Conservation (phyloP, 30 jellyfish, hydroid and myxozoan species). For the Cassiopea andromeda region DNA sequence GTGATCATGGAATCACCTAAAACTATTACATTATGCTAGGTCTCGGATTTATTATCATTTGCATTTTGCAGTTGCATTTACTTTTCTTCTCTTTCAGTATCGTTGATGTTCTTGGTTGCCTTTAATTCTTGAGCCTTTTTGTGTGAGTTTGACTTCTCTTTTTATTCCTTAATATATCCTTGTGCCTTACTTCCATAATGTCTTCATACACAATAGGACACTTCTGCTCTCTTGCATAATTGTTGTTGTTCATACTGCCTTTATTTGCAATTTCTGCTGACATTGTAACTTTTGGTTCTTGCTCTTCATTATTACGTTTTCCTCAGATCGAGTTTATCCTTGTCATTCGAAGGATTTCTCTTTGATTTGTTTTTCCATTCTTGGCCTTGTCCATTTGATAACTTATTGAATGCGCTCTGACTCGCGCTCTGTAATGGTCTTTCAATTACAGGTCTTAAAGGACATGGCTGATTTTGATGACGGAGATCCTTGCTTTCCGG, state of each 20-base stretch:
- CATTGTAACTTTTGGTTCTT: not conserved
- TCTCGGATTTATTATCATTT: not conserved
- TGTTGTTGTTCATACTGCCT: not conserved
- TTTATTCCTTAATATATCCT: not conserved
- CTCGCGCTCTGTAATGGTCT: not conserved
- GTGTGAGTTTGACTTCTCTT: not conserved
- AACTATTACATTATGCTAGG: not conserved
- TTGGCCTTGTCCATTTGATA: not conserved
- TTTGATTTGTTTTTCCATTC: not conserved
- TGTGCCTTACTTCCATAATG: not conserved
- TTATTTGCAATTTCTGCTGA: not conserved
- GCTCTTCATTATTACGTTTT: not conserved
- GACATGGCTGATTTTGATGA: not conserved
- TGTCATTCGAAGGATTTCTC: not conserved
- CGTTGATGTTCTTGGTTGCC: not conserved
- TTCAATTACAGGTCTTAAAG: not conserved
- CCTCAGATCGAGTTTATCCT: not conserved
- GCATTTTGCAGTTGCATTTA: conserved; percentile 1
- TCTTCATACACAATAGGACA: not conserved
- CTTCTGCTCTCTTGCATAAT: not conserved
- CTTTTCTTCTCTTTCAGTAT: not conserved
- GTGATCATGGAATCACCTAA: not conserved
- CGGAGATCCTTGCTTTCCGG: not conserved
- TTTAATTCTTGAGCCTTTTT: not conserved
- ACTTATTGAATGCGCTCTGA: not conserved